Conservation (phyloP, 2,888 invertebrate genomes). For the Calameuta pallipes region DNA sequence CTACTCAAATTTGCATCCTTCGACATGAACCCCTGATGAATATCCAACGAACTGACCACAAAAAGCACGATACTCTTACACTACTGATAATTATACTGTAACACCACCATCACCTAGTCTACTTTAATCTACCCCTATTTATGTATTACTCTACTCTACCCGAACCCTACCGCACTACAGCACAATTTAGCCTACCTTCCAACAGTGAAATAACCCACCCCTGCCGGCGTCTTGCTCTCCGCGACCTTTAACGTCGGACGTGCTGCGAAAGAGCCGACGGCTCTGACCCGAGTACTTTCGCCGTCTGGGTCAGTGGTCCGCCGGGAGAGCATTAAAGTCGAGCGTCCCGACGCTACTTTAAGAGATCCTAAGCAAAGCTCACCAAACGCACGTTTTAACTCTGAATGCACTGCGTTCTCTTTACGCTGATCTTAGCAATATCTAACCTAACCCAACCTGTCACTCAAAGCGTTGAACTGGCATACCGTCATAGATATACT, state of each 20-base stretch:
- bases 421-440: neutral
- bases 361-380: neutral
- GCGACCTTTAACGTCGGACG: conserved; percentile 11
- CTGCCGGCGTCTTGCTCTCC: neutral
- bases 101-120: neutral
- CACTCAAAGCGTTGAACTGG: too few relatives aligned
- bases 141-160: neutral
- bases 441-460: neutral
- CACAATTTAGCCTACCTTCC: neutral
- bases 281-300: conserved; percentile 16
- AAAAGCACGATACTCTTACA: too few relatives aligned
- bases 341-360: conserved; percentile 19
- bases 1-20: neutral
- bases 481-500: neutral
- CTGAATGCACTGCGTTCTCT: neutral
- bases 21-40: neutral
- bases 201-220: neutral
- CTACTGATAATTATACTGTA: neutral
- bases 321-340: conserved; percentile 30
- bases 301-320: conserved; percentile 36
- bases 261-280: conserved; percentile 14
- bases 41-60: too few relatives aligned
- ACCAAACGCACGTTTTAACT: neutral
- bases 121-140: neutral
- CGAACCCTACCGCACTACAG: too few relatives aligned